These are phyloP conservation scores for Rhaphigaster nebulosa DNA, from an alignment of 2,888 invertebrate species.

Conservation along the genomic window DNA sequence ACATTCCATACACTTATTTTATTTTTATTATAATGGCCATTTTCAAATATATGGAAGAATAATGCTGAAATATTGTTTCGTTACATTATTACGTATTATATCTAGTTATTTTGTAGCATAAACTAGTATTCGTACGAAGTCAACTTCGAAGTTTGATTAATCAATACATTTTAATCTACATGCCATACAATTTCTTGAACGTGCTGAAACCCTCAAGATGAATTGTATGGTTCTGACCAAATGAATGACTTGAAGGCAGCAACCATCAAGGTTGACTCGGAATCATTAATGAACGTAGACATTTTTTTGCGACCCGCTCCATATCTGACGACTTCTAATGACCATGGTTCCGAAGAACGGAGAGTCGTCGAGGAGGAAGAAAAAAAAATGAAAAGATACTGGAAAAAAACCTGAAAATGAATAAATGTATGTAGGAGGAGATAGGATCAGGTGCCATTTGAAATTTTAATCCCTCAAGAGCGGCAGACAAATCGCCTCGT, in stretches of 20 bases:
- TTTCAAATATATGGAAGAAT: too few species aligned
- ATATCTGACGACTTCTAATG: constrained; percentile 45
- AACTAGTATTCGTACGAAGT: too few species aligned
- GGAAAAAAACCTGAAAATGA: constrained; percentile 37
- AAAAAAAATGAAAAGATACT: not conserved
- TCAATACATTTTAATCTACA: not conserved
- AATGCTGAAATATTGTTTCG: too few species aligned
- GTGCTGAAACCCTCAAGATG: not conserved
- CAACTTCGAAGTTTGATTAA: too few species aligned
- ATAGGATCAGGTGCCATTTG: constrained; percentile 43
- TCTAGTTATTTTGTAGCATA: too few species aligned
- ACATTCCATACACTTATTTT: too few species aligned
- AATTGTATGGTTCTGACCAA: not conserved
- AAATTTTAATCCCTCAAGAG: constrained; percentile 15
- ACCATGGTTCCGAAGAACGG: not conserved
- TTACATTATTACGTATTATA: too few species aligned
- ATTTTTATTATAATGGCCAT: too few species aligned
- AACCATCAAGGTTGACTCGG: not conserved
- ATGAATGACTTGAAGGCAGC: not conserved
- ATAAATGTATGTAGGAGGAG: constrained; percentile 29
- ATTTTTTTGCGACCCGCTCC: constrained; percentile 27
- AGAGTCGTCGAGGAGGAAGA: constrained; percentile 23
- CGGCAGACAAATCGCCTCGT: constrained; percentile 35
- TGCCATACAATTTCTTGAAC: not conserved
- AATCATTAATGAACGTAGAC: constrained; percentile 33